These are phyloP conservation scores for Thinocorus orbignyianus DNA, from an alignment of 2,113 vertebrate genomes.

Conservation along the genomic window DNA sequence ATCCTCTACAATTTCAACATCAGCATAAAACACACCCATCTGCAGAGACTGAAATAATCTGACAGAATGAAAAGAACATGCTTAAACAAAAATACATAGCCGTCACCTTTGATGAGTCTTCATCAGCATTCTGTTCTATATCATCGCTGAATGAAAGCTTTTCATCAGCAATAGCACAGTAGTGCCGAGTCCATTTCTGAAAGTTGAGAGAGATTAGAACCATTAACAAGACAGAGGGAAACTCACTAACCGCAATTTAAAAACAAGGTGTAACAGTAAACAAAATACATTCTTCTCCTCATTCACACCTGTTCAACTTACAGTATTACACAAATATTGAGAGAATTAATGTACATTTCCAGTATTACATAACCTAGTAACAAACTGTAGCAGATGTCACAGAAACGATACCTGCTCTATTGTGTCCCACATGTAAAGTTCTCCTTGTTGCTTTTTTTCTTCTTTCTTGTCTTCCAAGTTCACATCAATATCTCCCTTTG, in stretches of 20 bases:
- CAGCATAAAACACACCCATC: background rate
- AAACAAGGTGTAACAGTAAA: background rate
- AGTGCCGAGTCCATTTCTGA: constrained; percentile 93
- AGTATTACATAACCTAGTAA: background rate
- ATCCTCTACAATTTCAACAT: background rate
- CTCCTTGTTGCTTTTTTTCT: constrained; percentile 87
- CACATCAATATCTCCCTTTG: constrained; percentile 75
- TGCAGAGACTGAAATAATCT: background rate
- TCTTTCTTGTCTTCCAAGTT: constrained; percentile 83
- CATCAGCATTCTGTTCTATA: constrained; percentile 79
- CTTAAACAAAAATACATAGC: background rate
- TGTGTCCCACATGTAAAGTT: constrained; percentile 94
- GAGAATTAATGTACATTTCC: background rate
- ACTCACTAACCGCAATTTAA: background rate
- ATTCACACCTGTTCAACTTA: background rate
- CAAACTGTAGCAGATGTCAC: background rate
- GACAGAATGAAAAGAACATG: background rate
- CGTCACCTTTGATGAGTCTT: constrained; percentile 74
- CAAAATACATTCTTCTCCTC: background rate
- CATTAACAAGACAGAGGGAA: background rate
- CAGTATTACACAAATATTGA: background rate
- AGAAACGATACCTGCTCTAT: constrained; percentile 87
- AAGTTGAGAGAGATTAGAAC: background rate
- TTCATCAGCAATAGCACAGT: constrained; percentile 89
- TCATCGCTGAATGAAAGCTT: constrained; percentile 95